A percentile compares a stretch with the other conserved stretches of the same genome.
These are phyloP conservation scores for Tympanuchus pallidicinctus DNA, from an alignment of 2,113 vertebrate genomes.

Conservation along the genomic window DNA sequence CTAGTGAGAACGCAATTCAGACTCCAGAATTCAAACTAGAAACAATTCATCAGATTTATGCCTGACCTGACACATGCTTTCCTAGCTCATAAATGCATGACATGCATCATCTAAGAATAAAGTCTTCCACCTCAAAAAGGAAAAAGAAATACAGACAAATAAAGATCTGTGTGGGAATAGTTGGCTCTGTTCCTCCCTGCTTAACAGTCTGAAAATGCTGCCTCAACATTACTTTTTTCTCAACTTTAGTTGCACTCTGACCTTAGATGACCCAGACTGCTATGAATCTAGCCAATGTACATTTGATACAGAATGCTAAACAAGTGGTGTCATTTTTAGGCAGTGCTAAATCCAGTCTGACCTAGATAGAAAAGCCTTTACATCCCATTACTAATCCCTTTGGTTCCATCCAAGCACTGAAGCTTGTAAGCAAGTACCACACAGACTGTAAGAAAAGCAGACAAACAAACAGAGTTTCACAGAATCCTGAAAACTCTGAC, in stretches of 20 bases:
- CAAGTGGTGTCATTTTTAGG: background rate
- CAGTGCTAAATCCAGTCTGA: constrained; percentile 16
- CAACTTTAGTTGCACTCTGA: constrained; percentile 36
- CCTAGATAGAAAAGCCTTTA: constrained; percentile 24
- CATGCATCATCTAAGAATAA: background rate
- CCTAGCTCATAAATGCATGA: background rate
- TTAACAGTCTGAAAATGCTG: background rate
- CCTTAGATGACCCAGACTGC: constrained; percentile 24
- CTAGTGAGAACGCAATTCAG: background rate
- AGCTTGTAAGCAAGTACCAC: background rate
- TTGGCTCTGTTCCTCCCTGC: background rate
- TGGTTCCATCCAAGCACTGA: background rate
- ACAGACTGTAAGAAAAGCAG: background rate
- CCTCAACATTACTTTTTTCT: constrained; percentile 10
- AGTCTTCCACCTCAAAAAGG: background rate
- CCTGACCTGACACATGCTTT: background rate
- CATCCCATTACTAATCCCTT: constrained; percentile 43
- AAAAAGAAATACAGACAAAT: background rate
- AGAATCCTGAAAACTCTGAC: background rate
- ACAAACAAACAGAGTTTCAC: background rate
- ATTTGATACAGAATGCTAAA: constrained; percentile 30
- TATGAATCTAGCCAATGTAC: constrained; percentile 4
- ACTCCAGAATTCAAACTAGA: background rate
- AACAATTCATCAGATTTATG: background rate
- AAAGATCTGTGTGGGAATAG: background rate